Conservation (phyloP, 2,888 invertebrate species). For the Drosophila recens region DNA sequence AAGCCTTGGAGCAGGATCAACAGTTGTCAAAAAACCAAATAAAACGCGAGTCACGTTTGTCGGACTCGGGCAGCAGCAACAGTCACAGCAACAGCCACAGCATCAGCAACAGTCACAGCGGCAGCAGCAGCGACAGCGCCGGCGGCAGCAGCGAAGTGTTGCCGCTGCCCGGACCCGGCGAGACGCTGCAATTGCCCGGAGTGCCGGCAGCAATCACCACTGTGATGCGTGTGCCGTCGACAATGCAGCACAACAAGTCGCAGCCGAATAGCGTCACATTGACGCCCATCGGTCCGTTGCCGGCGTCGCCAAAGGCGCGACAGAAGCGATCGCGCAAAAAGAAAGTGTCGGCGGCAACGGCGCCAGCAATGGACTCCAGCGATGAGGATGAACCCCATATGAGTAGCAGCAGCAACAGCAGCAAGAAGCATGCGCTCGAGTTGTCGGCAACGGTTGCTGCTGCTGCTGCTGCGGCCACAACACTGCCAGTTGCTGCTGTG, state of each 20-base stretch:
- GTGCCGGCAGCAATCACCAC: constrained; percentile 82
- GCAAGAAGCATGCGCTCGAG: constrained; percentile 53
- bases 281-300: constrained; percentile 73
- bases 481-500: constrained; percentile 31
- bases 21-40: constrained; percentile 81
- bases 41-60: constrained; percentile 77
- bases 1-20: constrained; percentile 63
- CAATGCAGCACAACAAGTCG: constrained; percentile 55
- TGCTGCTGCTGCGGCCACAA: constrained; percentile 32
- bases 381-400: constrained; percentile 78
- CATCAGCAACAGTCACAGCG: constrained; percentile 10
- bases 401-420: constrained; percentile 40
- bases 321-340: constrained; percentile 76
- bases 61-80: constrained; percentile 54
- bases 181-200: constrained; percentile 78
- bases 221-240: constrained; percentile 51
- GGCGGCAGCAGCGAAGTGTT: constrained; percentile 55
- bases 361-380: constrained; percentile 73
- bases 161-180: constrained; percentile 75
- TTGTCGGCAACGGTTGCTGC: constrained; percentile 23
- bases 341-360: constrained; percentile 61
- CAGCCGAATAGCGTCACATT: constrained; percentile 74
- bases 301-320: constrained; percentile 72
- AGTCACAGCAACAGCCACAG: constrained; percentile 8
- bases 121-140: constrained; percentile 74